Conservation (phyloP, 2,113 vertebrate species). For the Hippocampus comes region DNA sequence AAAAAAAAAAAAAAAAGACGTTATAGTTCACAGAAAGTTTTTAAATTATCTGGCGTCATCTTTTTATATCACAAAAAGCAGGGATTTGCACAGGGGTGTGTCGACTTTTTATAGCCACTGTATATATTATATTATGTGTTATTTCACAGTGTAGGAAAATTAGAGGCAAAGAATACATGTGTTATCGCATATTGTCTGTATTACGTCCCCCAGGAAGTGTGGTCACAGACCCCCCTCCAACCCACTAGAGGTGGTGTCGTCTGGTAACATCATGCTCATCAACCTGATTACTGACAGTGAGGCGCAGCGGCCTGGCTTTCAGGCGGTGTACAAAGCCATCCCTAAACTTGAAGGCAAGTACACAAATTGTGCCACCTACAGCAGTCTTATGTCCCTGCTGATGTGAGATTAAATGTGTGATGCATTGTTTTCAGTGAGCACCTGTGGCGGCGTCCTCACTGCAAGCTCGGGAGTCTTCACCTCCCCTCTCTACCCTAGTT, state of each 20-base stretch:
- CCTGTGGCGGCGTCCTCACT: conserved; percentile 56
- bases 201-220: conserved; percentile 64
- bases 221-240: conserved; percentile 75
- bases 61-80: too few relatives aligned
- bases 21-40: too few relatives aligned
- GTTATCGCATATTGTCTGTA: not conserved
- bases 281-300: conserved; percentile 62
- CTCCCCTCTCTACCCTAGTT: conserved; percentile 69
- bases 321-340: conserved; percentile 47
- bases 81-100: too few relatives aligned
- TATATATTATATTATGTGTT: not conserved
- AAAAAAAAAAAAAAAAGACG: too few relatives aligned
- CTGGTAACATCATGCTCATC: conserved; percentile 74
- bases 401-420: conserved; percentile 3
- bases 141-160: not conserved
- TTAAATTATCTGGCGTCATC: too few relatives aligned
- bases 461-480: conserved; percentile 46
- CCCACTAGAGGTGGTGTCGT: conserved; percentile 69
- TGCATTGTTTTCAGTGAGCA: conserved; percentile 38
- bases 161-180: not conserved
- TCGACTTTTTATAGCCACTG: too few relatives aligned
- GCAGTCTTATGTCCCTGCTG: not conserved
- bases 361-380: not conserved
- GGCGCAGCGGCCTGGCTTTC: conserved; percentile 65
- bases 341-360: conserved; percentile 40